Evolutionary conservation across 2,113 vertebrate species (phyloP).

Genomic region (Crotalus tigris): DNA sequence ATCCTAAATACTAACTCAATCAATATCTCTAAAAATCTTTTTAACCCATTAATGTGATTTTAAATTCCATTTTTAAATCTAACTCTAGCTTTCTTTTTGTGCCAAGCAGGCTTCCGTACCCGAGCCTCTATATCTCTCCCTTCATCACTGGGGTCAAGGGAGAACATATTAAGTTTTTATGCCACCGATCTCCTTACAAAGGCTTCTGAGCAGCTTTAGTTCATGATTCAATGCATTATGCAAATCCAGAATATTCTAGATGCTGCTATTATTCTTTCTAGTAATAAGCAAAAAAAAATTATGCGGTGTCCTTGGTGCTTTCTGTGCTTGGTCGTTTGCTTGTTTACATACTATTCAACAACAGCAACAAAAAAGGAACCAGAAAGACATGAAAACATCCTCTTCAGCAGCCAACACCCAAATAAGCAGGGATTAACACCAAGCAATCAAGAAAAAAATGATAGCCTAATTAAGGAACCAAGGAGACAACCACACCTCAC

Average conservation of each 20-base stretch:
- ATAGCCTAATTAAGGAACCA: neutral
- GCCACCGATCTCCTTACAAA: neutral
- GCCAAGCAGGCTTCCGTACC: no score
- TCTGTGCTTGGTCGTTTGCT: no score
- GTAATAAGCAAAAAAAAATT: neutral
- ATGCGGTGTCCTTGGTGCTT: neutral
- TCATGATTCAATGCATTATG: neutral
- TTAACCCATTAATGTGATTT: no score
- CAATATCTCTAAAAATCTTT: no score
- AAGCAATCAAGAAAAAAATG: neutral
- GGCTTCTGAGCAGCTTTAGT: neutral
- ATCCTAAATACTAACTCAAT: no score
- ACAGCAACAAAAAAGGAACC: neutral
- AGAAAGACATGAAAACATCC: neutral
- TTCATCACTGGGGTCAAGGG: no score
- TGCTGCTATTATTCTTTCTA: neutral
- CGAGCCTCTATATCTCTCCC: no score
- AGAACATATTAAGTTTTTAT: neutral
- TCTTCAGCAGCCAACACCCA: neutral
- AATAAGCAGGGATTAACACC: neutral
- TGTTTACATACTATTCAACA: neutral
- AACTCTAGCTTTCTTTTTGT: no score
- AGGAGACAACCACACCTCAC: neutral
- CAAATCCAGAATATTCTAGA: neutral
- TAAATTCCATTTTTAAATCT: no score